Evolutionary conservation across 1,140 invertebrate species (phyloP).

Genomic region (Protaetia brevitarsis): DNA sequence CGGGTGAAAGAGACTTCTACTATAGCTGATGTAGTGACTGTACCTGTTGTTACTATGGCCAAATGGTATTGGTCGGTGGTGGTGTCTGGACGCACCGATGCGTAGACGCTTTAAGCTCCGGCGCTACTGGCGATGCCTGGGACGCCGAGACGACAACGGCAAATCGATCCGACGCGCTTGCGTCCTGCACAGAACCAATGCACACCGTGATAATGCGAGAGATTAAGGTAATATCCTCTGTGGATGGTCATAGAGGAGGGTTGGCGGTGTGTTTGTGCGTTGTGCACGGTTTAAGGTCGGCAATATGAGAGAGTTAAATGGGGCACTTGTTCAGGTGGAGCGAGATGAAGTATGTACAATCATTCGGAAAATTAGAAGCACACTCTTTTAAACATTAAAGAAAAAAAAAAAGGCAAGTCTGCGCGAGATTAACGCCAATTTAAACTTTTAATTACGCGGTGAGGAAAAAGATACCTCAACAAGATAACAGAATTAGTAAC

Average conservation of each 20-base stretch:
- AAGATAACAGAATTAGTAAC: too few species aligned
- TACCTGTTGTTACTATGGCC: conserved; percentile 15
- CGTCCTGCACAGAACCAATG: conserved; percentile 31
- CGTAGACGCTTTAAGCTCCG: conserved; percentile 32
- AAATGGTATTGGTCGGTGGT: not conserved
- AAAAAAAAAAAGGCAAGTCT: too few species aligned
- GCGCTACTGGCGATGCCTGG: conserved; percentile 37
- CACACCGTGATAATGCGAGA: conserved; percentile 25
- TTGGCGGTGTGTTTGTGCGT: not conserved
- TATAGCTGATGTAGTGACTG: not conserved
- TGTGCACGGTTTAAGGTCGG: not conserved
- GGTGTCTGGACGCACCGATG: conserved; percentile 7
- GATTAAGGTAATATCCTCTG: conserved; percentile 29
- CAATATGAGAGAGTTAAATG: conserved; percentile 3
- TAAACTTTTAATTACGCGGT: too few species aligned
- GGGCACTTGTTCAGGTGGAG: too few species aligned
- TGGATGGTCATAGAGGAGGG: conserved; percentile 17
- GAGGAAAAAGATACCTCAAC: too few species aligned
- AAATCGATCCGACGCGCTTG: conserved; percentile 40
- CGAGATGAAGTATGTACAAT: not conserved
- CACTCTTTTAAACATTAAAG: too few species aligned
- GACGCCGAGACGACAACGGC: conserved; percentile 36
- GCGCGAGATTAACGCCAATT: too few species aligned
- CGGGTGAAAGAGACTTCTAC: not conserved
- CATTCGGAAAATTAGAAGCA: not conserved